Conservation (phyloP, 2,113 vertebrate species). For the Chauna torquata region DNA sequence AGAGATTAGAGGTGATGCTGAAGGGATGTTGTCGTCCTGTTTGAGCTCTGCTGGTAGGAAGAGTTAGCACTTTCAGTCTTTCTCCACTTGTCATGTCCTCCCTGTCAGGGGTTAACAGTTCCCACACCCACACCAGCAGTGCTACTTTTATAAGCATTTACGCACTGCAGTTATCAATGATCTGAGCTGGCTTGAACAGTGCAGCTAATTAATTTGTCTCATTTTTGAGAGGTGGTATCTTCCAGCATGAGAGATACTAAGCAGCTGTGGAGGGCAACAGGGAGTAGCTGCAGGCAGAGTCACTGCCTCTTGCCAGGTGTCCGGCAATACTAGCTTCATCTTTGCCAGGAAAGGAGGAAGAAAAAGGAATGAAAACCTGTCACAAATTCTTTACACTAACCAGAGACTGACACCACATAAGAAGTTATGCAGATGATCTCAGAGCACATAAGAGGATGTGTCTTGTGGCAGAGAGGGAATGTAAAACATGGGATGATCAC, state of each 20-base stretch:
- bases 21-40: not conserved
- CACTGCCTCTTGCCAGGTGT: not conserved
- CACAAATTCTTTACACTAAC: not conserved
- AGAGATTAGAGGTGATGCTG: not conserved
- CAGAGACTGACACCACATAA: not conserved
- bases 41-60: not conserved
- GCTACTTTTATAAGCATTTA: not conserved
- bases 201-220: fast-evolving
- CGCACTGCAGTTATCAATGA: not conserved
- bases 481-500: not conserved
- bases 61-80: not conserved
- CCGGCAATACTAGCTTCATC: not conserved
- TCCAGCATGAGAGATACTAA: not conserved
- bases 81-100: not conserved
- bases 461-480: not conserved
- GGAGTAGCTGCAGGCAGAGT: not conserved
- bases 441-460: not conserved
- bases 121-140: not conserved
- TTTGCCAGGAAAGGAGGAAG: not conserved
- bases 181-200: not conserved
- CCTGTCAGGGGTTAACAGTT: not conserved
- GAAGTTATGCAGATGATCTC: not conserved
- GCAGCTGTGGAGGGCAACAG: not conserved
- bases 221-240: not conserved
- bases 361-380: not conserved